Percentiles rank a stretch among this genome's conserved stretches.
Conservation (phyloP, 37 sponge, comb jelly and placozoan genomes). For the Axinella damicornis region DNA sequence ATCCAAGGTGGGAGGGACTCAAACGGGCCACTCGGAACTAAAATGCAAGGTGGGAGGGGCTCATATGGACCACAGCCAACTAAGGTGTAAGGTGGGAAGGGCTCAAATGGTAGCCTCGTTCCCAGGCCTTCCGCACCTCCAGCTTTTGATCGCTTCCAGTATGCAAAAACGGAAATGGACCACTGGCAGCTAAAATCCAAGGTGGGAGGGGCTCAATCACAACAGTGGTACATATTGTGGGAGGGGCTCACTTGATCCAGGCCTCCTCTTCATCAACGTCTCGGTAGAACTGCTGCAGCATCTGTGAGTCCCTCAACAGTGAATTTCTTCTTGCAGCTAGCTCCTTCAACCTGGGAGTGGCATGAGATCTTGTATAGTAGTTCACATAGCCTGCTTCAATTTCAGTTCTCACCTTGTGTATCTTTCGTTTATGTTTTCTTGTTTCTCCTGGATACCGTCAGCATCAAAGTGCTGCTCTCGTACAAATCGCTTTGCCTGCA, state of each 20-base stretch:
- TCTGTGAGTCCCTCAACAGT: conserved; percentile 73
- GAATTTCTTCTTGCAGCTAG: conserved; percentile 57
- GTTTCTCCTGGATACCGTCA: conserved; percentile 79
- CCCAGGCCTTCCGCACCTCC: too few relatives aligned
- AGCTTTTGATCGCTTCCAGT: too few relatives aligned
- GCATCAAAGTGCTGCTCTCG: conserved; percentile 91
- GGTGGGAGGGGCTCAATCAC: too few relatives aligned
- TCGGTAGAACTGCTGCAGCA: conserved; percentile 89
- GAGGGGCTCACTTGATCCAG: conserved; percentile 81
- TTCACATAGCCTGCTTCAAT: not conserved
- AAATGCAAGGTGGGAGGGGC: too few relatives aligned
- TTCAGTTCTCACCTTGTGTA: conserved; percentile 52
- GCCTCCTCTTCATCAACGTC: conserved; percentile 88
- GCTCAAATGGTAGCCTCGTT: too few relatives aligned
- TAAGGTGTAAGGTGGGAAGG: too few relatives aligned
- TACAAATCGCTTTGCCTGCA: conserved; percentile 84
- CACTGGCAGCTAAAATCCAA: too few relatives aligned
- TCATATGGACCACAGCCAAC: too few relatives aligned
- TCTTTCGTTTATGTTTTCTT: conserved; percentile 59
- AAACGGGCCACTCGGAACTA: too few relatives aligned
- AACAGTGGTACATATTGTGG: not conserved
- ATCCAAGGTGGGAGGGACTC: too few relatives aligned
- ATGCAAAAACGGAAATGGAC: too few relatives aligned
- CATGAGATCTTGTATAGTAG: too few relatives aligned
- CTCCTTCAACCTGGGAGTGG: conserved; percentile 69